Evolutionary conservation across 1,140 invertebrate species (phyloP).

Genomic region (Macrobrachium rosenbergii): DNA sequence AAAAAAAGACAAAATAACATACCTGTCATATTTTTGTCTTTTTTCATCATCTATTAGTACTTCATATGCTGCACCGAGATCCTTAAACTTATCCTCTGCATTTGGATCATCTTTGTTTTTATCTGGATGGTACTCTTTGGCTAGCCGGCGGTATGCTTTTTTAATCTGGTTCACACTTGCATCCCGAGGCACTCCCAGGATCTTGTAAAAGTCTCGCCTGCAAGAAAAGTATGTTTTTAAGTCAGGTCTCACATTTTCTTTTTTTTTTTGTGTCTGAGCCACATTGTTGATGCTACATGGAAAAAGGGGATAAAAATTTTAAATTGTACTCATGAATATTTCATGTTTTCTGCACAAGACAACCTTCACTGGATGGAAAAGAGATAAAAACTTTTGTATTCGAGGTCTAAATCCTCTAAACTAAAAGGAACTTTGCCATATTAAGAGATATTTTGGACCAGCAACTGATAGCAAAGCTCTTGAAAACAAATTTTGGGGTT

Average conservation of each 20-base stretch:
- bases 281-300: neutral
- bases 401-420: too few relatives aligned
- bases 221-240: slow-evolving; percentile 67
- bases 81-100: slow-evolving; percentile 94
- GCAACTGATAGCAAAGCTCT: too few relatives aligned
- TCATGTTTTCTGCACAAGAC: too few relatives aligned
- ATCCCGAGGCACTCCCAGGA: slow-evolving; percentile 85
- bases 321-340: neutral
- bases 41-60: slow-evolving; percentile 95
- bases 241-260: too few relatives aligned
- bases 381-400: too few relatives aligned
- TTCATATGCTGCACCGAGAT: slow-evolving; percentile 97
- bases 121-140: slow-evolving; percentile 98
- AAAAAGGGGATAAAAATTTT: neutral
- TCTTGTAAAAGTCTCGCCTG: slow-evolving; percentile 96
- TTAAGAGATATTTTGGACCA: too few relatives aligned
- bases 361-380: too few relatives aligned
- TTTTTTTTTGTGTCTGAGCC: neutral
- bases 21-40: slow-evolving; percentile 90
- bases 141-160: slow-evolving; percentile 95
- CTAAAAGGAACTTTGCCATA: too few relatives aligned
- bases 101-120: slow-evolving; percentile 96
- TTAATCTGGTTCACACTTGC: slow-evolving; percentile 96
- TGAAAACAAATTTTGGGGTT: too few relatives aligned
- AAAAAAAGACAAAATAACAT: neutral